These are phyloP conservation scores for Heliconius cydno DNA, from an alignment of 2,888 invertebrate species.

Conservation along the genomic window DNA sequence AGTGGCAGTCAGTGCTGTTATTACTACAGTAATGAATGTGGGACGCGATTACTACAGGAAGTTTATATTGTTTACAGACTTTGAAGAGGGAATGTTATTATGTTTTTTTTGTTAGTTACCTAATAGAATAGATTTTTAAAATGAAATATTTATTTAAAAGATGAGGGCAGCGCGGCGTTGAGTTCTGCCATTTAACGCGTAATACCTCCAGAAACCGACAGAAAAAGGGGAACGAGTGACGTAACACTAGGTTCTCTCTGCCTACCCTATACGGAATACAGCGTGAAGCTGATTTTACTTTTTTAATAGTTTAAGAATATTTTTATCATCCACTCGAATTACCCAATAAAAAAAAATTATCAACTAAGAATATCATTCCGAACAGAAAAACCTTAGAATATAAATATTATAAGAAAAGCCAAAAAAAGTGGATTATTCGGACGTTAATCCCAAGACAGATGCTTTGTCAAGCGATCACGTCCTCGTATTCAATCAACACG, in stretches of 20 bases:
- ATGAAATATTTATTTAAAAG: no score
- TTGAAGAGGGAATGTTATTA: background rate
- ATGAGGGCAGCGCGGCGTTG: no score
- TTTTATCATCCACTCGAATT: no score
- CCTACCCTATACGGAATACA: no score
- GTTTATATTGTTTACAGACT: conserved; percentile 23
- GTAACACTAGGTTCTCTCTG: no score
- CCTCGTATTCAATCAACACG: conserved; percentile 24
- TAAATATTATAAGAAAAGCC: background rate
- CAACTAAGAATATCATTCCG: background rate
- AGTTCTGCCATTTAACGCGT: no score
- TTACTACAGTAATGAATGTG: conserved; percentile 24
- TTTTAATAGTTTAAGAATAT: no score
- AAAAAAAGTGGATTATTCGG: conserved; percentile 14
- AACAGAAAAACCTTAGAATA: background rate
- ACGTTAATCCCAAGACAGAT: conserved; percentile 21
- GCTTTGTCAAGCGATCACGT: conserved; percentile 28
- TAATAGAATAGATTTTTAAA: no score
- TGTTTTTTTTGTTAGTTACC: background rate
- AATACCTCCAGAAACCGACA: no score
- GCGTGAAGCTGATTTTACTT: no score
- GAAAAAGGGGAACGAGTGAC: no score
- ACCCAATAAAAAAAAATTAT: no score
- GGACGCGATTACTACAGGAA: conserved; percentile 12
- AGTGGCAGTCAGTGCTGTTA: conserved; percentile 17